Evolutionary conservation across 37 sponge, comb jelly and placozoan species (phyloP), one percentile per base, ranked within the genome.

Genomic region (Hormiphora californensis): DNA sequence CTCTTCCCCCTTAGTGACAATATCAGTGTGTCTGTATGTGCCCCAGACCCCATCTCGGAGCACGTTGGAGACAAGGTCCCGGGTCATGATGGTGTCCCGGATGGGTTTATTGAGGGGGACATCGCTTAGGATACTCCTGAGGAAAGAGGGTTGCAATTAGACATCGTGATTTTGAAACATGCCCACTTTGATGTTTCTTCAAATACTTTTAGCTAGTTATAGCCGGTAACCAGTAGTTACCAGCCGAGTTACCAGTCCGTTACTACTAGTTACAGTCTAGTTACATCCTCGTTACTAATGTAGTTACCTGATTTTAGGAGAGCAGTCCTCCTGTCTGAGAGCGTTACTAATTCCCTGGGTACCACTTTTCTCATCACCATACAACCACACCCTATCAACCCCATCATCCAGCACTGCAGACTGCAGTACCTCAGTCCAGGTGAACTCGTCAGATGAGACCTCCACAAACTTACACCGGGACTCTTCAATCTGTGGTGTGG

Each of bases 331-430:
- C 1, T 73, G 81, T 73, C 81, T 37, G 39, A 73, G 81, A 21
- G 81, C 81, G 81, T 73, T 73, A 36, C 81, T 44, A 23, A 73
- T n/a, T 17, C 81, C 81, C 81, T 73, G 81, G 23, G 43, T 46
- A 36, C 81, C 81, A 19, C 49, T 73, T 4, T 43, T 25, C 21
- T 32, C 43, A 46, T 73, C 46, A 15, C 81, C 81, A 44, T 25
- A 46, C 46, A 73, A 40, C 81, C 81, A 73, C 23, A 73, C 23
- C 43, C 81, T 73, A 30, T 73, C 81, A 5, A 73, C 81, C 1
- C 28, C 43, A 23, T 15, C 35, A 30, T 73, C 81, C 23, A 28
- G 28, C 9, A 36, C 81, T 40, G 81, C 81, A 44, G 81, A 25
- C 49, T 73, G 81, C 46, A 73, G 36, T 25, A 7, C 43, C 46